Conservation (phyloP, 2,888 invertebrate genomes). For the Coelogynopora nodosa region DNA sequence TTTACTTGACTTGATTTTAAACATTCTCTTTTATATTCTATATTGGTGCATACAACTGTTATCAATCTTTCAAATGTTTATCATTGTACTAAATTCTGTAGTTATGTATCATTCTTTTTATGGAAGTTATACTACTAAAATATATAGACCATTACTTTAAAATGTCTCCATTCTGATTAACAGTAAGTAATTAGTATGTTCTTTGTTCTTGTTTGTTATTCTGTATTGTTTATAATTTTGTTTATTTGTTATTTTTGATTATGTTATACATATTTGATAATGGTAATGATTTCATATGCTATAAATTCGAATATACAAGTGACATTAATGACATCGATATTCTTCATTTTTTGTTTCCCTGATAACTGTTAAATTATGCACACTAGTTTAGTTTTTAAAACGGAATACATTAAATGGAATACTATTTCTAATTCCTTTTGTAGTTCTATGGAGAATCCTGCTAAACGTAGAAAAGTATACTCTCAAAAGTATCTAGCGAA, state of each 20-base stretch:
- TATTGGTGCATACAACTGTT: background rate
- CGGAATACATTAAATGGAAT: background rate
- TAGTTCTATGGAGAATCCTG: background rate
- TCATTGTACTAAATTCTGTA: background rate
- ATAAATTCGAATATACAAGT: background rate
- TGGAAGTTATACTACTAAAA: background rate
- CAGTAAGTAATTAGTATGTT: background rate
- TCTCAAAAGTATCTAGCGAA: background rate
- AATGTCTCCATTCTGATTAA: background rate
- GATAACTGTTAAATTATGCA: background rate
- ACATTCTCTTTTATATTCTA: background rate
- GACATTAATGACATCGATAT: background rate
- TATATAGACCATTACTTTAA: background rate
- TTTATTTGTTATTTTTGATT: background rate
- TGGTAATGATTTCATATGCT: background rate
- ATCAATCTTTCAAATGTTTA: background rate
- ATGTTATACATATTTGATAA: background rate
- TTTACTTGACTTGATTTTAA: background rate
- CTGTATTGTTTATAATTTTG: background rate
- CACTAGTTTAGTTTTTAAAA: background rate
- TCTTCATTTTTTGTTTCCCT: background rate
- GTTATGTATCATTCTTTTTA: background rate
- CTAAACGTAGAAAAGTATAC: background rate
- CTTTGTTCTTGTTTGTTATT: background rate
- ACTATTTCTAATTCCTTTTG: background rate